Evolutionary conservation across 2,113 vertebrate species (phyloP), one percentile per base, ranked within the genome.

Genomic region (Sinocyclocheilus anshuiensis): DNA sequence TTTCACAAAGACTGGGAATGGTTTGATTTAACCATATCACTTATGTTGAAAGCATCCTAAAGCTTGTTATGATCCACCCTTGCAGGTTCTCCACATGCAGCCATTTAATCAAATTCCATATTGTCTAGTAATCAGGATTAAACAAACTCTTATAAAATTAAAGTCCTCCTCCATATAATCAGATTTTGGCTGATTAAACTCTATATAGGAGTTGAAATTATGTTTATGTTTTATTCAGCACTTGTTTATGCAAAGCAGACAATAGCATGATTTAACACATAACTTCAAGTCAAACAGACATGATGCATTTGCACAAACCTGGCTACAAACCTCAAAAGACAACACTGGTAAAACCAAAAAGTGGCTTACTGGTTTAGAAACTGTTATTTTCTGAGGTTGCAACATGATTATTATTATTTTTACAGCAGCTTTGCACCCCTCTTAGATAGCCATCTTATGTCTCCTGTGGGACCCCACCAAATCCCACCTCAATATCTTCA

Each of bases 401-500:
- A 61, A 61, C 77, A 79, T 79, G n/a, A 61, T 79, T 42, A 13
- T 39, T 72, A 22, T 22, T 71, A 91, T 92, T 92, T 92, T 91
- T 85, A 77, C 84, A 89, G 91, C 90, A 20, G 42, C 61, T 57
- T 90, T 84, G 89, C 24, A 67, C 90, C 90, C 90, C 87, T 94
- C 91, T 91, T 88, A 88, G 91, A 87, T 87, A 80, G 83, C 77
- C 75, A 67, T 90, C 87, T 90, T 84, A 86, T 93, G 92, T 93
- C 93, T 93, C 93, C 90, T 93, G 26, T 86, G 94, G 92, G 93
- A 94, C 91, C 86, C 84, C 69, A 83, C 88, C 87, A 93, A 91
- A 90, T 94, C 93, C 94, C 94, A 92, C 85, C 72, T 93, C 93
- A 94, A 94, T 94, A 94, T 94, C 92, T 91, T 92, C 92, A 92